A percentile compares a stretch with the other conserved stretches of the same genome.
Evolutionary conservation across 2,113 vertebrate species (phyloP).

Genomic region (Malurus melanocephalus): DNA sequence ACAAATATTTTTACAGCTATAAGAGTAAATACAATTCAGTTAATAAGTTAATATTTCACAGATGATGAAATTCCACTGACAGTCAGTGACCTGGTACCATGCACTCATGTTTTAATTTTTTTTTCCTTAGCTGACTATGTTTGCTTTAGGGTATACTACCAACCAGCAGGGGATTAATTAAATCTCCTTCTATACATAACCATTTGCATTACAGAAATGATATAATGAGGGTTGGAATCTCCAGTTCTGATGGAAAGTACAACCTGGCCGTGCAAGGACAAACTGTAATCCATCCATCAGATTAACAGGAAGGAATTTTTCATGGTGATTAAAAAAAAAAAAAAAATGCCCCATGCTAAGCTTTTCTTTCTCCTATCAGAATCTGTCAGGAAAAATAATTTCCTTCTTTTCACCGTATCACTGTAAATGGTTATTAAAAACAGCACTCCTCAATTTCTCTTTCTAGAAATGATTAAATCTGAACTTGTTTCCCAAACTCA

Average conservation of each 20-base stretch:
- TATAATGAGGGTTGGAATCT: slow-evolving; percentile 53
- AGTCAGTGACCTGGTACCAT: slow-evolving; percentile 38
- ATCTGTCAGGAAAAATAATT: slow-evolving; percentile 52
- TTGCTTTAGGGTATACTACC: slow-evolving; percentile 57
- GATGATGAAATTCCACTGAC: slow-evolving; percentile 52
- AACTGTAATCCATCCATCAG: slow-evolving; percentile 57
- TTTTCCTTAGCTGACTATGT: slow-evolving; percentile 26
- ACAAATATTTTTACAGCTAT: slow-evolving; percentile 59
- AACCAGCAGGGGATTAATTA: slow-evolving; percentile 69
- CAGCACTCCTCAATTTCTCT: slow-evolving; percentile 16
- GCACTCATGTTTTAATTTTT: slow-evolving; percentile 27
- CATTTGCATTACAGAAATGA: slow-evolving; percentile 60
- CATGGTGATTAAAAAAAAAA: slow-evolving; percentile 26
- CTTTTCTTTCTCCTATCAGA: slow-evolving; percentile 17
- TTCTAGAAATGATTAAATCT: slow-evolving; percentile 23
- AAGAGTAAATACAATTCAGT: slow-evolving; percentile 40
- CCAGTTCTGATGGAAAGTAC: slow-evolving; percentile 47
- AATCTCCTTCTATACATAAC: slow-evolving; percentile 47
- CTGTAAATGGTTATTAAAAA: slow-evolving; percentile 42
- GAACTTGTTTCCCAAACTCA: slow-evolving; percentile 15
- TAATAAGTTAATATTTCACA: slow-evolving; percentile 64
- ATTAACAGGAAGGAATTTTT: slow-evolving; percentile 49
- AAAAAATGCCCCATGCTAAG: background rate
- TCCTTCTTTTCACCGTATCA: slow-evolving; percentile 2
- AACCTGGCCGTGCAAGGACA: slow-evolving; percentile 44